These are phyloP conservation scores for Gambelia wislizenii DNA, from an alignment of 2,797 vertebrate genomes.

Conservation along the genomic window DNA sequence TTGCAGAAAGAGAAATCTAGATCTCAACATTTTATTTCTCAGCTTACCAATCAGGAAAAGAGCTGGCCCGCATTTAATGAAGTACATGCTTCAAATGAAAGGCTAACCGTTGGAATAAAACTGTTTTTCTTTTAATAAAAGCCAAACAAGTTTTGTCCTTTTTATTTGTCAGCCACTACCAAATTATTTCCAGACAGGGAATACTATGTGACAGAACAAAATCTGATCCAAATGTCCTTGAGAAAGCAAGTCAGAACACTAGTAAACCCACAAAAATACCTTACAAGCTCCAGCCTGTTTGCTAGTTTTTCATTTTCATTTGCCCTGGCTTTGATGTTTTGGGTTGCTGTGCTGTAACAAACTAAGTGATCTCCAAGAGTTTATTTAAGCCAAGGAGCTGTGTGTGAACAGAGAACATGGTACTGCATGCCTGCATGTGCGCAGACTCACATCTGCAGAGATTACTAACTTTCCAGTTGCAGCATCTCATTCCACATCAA, in stretches of 20 bases:
- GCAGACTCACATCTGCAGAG: too few relatives aligned
- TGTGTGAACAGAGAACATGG: neutral
- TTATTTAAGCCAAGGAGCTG: conserved; percentile 6
- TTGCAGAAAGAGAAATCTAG: neutral
- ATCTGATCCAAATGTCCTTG: conserved; percentile 30
- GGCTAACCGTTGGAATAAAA: neutral
- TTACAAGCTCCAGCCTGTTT: conserved; percentile 33
- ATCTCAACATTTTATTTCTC: neutral
- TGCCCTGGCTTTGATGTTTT: conserved; percentile 37
- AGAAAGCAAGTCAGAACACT: conserved; percentile 52
- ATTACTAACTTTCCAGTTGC: neutral
- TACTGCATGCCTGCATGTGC: neutral
- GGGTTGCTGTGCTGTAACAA: neutral
- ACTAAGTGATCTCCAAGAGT: conserved; percentile 21
- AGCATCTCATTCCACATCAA: neutral
- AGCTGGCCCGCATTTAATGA: neutral
- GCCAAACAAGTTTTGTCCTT: neutral
- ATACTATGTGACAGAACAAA: conserved; percentile 47
- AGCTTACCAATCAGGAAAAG: neutral
- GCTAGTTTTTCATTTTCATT: conserved; percentile 36
- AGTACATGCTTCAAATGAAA: neutral
- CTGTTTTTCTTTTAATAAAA: neutral
- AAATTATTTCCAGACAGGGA: conserved; percentile 70
- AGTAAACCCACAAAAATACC: conserved; percentile 64
- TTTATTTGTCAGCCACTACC: conserved; percentile 65